phyloP scores from a whole-genome alignment of 2,888 invertebrate genomes.

The Eumacrocentrus americanus region DNA sequence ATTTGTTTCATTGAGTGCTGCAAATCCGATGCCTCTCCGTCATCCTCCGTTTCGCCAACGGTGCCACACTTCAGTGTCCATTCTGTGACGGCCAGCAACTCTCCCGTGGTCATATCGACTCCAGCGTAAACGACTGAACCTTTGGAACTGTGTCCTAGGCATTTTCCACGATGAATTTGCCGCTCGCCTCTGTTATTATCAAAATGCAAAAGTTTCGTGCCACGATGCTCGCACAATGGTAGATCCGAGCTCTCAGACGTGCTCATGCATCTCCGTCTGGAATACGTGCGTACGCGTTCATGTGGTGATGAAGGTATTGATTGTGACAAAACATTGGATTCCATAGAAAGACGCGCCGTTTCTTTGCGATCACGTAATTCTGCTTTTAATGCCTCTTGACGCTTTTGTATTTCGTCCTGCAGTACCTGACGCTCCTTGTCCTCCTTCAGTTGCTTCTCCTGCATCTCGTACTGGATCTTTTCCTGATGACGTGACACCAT shows the following conservation, averaged over 20 bases:
- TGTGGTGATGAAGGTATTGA: slow-evolving; percentile 55
- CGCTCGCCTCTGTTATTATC: slow-evolving; percentile 64
- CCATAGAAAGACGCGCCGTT: slow-evolving; percentile 40
- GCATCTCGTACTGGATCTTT: slow-evolving; percentile 68
- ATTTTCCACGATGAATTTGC: slow-evolving; percentile 76
- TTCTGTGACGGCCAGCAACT: slow-evolving; percentile 75
- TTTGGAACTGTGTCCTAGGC: slow-evolving; percentile 76
- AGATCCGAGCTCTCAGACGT: slow-evolving; percentile 67
- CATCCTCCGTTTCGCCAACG: slow-evolving; percentile 31
- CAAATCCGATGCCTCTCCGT: slow-evolving; percentile 42
- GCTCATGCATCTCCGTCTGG: slow-evolving; percentile 61
- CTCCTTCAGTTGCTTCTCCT: slow-evolving; percentile 70
- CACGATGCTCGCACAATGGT: slow-evolving; percentile 65
- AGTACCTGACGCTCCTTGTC: slow-evolving; percentile 68
- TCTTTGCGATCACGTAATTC: slow-evolving; percentile 67
- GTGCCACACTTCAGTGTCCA: slow-evolving; percentile 68
- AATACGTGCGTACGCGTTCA: slow-evolving; percentile 51
- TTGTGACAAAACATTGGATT: slow-evolving; percentile 43
- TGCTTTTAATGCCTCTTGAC: slow-evolving; percentile 78
- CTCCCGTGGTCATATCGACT: slow-evolving; percentile 76
- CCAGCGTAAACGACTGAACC: slow-evolving; percentile 79
- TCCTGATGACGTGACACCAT: slow-evolving; percentile 79
- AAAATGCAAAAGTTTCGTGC: slow-evolving; percentile 66
- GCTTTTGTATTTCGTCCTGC: slow-evolving; percentile 76
- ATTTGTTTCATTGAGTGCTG: slow-evolving; percentile 66